These are phyloP conservation scores for Numida meleagris DNA, from an alignment of 2,113 vertebrate species.

Conservation along the genomic window DNA sequence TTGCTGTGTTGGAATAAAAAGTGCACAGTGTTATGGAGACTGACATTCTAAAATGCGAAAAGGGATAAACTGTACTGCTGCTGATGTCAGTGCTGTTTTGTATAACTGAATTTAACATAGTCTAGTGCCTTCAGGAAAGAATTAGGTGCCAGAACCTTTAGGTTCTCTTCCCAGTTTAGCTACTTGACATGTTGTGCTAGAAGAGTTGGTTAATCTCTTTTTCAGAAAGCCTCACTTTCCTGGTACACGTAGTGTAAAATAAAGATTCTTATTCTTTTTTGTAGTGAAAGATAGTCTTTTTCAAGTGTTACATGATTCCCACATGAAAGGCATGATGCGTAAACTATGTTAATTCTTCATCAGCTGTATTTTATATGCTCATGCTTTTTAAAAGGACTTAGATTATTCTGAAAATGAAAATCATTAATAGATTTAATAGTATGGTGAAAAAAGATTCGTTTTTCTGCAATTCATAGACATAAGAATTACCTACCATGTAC, in stretches of 20 bases:
- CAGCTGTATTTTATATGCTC: neutral
- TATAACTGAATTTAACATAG: constrained; percentile 21
- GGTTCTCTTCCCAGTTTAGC: constrained; percentile 33
- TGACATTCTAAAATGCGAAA: constrained; percentile 55
- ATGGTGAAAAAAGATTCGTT: neutral
- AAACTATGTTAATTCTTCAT: neutral
- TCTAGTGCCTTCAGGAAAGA: constrained; percentile 6
- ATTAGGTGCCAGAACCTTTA: constrained; percentile 38
- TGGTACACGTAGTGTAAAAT: neutral
- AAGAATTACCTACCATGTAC: neutral
- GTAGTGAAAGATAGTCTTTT: neutral
- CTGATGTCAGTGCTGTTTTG: constrained; percentile 58
- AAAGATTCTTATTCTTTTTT: neutral
- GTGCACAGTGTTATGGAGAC: constrained; percentile 46
- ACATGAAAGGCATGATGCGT: neutral
- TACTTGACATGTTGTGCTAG: constrained; percentile 5
- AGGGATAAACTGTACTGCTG: constrained; percentile 67
- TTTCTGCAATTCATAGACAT: neutral
- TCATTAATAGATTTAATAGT: neutral
- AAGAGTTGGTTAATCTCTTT: neutral
- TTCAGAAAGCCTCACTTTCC: neutral
- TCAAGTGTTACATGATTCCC: neutral
- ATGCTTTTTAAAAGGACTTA: neutral
- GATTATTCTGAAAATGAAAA: neutral
- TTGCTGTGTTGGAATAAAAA: constrained; percentile 48